Base-by-base conservation (phyloP, 2,888 invertebrate species). In the Tromatobia lineatoria region DNA sequence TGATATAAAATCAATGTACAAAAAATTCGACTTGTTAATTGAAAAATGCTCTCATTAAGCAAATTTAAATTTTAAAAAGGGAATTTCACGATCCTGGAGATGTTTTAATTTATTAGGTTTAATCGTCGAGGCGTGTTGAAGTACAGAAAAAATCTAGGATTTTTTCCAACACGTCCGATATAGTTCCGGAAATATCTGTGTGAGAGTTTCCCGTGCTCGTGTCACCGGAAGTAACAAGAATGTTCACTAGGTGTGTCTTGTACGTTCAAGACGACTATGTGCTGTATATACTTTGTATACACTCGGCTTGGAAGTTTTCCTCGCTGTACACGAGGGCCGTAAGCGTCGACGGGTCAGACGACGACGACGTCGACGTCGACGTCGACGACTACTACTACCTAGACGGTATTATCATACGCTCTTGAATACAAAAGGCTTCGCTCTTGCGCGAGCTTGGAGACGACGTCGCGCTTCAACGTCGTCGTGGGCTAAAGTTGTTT, bases 401-500 rank as follows among this genome's bases (percentile, higher is more conserved):
- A 76, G 88, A 87, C 82, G 85, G 84, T 86, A 88, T 91, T 90
- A 91, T 90, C 89, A 87, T 89, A 88, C 69, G 78, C 88, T 87
- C 66, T 83, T 86, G 89, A 89, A 89, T 87, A 90, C 86, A 91
- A 89, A 90, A 86, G 87, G 80, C 80, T 88, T 79, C 75, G 74
- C 59, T 83, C 64, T 66, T 81, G 73, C 69, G 64, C 54, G 67
- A 85, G 64, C 38, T 76, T 66, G 75, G 50, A 70, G 76, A 76
- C 75, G 76, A 78, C 64, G 75, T 69, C 18, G 50, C 75, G 59
- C 64, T 52, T 50, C 75, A 69, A 54, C 57, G 59, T 47, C 57
- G 34, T 67, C 54, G 10, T 11, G 23, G 67, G 20, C 61, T 50
- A 85, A 82, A 82, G 80, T 85, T 85, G 42, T 80, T 84, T 76